phyloP scores from a whole-genome alignment of 2,888 invertebrate genomes.

The Lepas anatifera region DNA sequence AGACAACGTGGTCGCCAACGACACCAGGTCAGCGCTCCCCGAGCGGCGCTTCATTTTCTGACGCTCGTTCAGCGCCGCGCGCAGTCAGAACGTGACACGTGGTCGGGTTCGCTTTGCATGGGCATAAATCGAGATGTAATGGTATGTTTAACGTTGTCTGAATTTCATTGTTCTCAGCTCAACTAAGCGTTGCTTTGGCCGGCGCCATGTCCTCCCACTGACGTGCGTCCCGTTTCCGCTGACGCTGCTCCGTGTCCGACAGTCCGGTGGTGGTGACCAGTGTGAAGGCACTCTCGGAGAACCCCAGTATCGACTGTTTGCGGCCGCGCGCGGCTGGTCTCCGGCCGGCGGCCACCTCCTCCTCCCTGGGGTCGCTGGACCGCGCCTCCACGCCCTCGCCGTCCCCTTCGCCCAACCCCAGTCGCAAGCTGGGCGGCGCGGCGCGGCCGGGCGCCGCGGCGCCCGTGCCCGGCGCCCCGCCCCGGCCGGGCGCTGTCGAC shows the following conservation, averaged over 20 bases:
- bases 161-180: too few species aligned
- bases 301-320: slow-evolving; percentile 3
- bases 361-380: background rate
- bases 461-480: background rate
- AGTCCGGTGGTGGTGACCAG: slow-evolving; percentile 13
- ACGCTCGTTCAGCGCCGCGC: too few species aligned
- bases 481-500: slow-evolving; percentile 35
- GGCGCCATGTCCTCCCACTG: background rate
- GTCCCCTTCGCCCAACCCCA: background rate
- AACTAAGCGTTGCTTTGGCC: too few species aligned
- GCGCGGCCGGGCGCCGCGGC: background rate
- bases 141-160: too few species aligned
- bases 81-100: too few species aligned
- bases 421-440: background rate
- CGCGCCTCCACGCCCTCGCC: background rate
- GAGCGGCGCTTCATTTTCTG: too few species aligned
- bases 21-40: background rate
- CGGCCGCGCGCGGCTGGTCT: background rate
- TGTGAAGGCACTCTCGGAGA: slow-evolving; percentile 6
- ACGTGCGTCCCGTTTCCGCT: background rate
- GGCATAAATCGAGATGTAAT: too few species aligned
- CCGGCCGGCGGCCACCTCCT: background rate
- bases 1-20: background rate
- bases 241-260: background rate
- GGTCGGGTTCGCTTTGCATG: too few species aligned